Conservation (phyloP, 2,888 invertebrate species). For the Chrysotoxum bicinctum region DNA sequence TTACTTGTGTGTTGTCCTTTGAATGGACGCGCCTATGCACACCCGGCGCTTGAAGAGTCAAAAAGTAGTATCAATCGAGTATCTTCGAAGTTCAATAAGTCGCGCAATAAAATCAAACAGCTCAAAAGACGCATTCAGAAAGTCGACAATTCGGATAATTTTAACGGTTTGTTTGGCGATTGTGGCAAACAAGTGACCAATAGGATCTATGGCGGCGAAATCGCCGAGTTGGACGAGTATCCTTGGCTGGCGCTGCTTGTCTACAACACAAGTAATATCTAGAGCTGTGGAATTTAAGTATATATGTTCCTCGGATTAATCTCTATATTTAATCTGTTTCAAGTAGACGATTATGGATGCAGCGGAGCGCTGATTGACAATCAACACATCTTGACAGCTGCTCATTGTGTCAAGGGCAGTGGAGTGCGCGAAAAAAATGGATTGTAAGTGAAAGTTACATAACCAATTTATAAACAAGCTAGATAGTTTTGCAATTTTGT, state of each 20-base stretch:
- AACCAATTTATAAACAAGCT: slow-evolving; percentile 12
- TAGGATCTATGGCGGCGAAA: slow-evolving; percentile 85
- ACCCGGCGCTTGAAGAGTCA: slow-evolving; percentile 77
- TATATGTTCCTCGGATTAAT: slow-evolving; percentile 1
- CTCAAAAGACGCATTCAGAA: slow-evolving; percentile 79
- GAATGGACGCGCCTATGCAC: slow-evolving; percentile 77
- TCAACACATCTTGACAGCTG: slow-evolving; percentile 85
- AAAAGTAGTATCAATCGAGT: slow-evolving; percentile 76
- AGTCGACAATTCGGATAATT: slow-evolving; percentile 76
- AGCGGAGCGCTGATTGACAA: slow-evolving; percentile 85
- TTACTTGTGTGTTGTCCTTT: slow-evolving; percentile 78
- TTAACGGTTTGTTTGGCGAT: slow-evolving; percentile 77
- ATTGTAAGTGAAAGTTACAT: slow-evolving; percentile 82
- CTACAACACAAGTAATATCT: slow-evolving; percentile 82
- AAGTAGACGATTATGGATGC: slow-evolving; percentile 83
- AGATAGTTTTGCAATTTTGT: slow-evolving; percentile 10
- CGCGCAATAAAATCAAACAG: slow-evolving; percentile 77
- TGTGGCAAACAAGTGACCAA: slow-evolving; percentile 85
- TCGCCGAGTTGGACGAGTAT: slow-evolving; percentile 85
- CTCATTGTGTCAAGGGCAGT: slow-evolving; percentile 84
- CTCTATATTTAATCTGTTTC: slow-evolving; percentile 75
- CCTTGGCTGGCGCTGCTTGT: slow-evolving; percentile 85
- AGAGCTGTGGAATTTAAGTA: not conserved
- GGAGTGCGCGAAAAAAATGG: slow-evolving; percentile 82
- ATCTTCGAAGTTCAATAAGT: slow-evolving; percentile 75